A percentile compares a stretch with the other conserved stretches of the same genome.
These are phyloP conservation scores for Meda fulgida DNA, from an alignment of 2,797 vertebrate genomes.

Conservation along the genomic window DNA sequence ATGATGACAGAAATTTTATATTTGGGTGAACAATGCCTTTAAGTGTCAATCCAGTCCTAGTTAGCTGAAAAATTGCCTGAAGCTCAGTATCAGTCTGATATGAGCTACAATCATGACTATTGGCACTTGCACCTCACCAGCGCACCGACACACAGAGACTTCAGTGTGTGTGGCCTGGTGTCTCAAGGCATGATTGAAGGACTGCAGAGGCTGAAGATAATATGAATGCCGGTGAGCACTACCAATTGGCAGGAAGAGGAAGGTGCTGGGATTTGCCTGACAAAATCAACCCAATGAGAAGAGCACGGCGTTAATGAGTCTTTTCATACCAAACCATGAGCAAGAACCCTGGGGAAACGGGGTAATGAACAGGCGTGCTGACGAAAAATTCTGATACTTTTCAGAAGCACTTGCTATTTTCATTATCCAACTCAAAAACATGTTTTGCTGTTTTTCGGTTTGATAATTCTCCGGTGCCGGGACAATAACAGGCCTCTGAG, in stretches of 20 bases:
- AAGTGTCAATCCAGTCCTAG: conserved; percentile 22
- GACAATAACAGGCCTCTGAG: conserved; percentile 21
- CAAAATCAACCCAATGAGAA: conserved; percentile 63
- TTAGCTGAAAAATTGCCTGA: conserved; percentile 18
- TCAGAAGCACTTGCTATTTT: conserved; percentile 61
- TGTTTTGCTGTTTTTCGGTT: conserved; percentile 59
- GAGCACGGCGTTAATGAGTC: conserved; percentile 61
- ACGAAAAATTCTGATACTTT: conserved; percentile 52
- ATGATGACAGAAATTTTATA: background rate
- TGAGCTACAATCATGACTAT: conserved; percentile 25
- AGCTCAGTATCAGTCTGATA: conserved; percentile 30
- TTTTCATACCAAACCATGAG: conserved; percentile 58
- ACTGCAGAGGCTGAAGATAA: conserved; percentile 46
- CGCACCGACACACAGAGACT: background rate
- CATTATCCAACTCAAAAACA: conserved; percentile 66
- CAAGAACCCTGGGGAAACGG: conserved; percentile 59
- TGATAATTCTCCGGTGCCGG: conserved; percentile 9
- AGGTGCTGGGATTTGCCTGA: conserved; percentile 39
- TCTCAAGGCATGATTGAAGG: conserved; percentile 40
- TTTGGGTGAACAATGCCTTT: conserved; percentile 10
- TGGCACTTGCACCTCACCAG: conserved; percentile 1
- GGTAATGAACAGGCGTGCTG: conserved; percentile 70
- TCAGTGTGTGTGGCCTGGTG: conserved; percentile 27
- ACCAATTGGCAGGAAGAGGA: conserved; percentile 41
- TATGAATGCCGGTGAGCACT: conserved; percentile 26